These are phyloP conservation scores for Cisticola juncidis DNA, from an alignment of 2,113 vertebrate genomes.

Conservation along the genomic window DNA sequence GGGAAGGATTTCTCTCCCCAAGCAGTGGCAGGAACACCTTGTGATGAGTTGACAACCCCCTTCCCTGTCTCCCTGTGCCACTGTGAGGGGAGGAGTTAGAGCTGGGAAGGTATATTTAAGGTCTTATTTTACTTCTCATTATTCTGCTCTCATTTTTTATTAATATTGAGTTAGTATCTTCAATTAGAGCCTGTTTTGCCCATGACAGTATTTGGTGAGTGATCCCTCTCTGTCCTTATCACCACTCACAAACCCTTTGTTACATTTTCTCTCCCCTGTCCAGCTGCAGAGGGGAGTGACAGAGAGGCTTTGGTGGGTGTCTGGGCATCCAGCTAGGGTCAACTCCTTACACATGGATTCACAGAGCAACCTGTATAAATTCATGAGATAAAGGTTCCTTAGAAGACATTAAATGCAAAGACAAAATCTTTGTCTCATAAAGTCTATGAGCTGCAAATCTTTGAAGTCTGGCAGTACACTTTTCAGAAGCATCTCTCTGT, in stretches of 20 bases:
- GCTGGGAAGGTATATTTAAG: neutral
- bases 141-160: neutral
- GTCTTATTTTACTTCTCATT: neutral
- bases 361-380: neutral
- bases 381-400: neutral
- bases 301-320: neutral
- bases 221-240: neutral
- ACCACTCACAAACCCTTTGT: no score
- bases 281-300: neutral
- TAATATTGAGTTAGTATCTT: neutral
- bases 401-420: neutral
- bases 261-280: neutral
- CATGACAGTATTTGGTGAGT: neutral
- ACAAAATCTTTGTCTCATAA: neutral
- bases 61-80: neutral
- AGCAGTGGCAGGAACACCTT: no score
- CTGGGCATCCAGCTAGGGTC: neutral
- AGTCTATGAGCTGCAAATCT: fast-evolving
- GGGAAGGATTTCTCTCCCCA: neutral
- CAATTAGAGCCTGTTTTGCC: neutral
- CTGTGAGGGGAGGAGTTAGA: neutral
- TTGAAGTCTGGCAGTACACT: neutral
- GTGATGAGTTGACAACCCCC: neutral
- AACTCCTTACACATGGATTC: neutral
- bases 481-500: neutral